Base-by-base conservation (phyloP, 2,888 invertebrate species). In the Pseudoips prasinana region DNA sequence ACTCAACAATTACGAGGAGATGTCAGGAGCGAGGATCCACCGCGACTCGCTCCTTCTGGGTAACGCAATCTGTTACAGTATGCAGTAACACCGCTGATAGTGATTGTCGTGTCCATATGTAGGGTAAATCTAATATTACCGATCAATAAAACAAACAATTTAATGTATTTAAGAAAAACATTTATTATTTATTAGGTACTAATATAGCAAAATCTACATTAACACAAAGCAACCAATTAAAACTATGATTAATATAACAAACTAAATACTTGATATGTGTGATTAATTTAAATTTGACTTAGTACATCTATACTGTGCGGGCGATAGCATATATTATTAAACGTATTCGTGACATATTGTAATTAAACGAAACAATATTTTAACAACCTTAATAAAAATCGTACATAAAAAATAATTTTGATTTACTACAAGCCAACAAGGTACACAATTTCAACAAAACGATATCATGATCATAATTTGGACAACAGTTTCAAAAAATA, bases 401-500 rank as follows among this genome's bases (percentile, higher is more conserved):
- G 58, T 67, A 60, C 69, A 78, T 70, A 81, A 80, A 80, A 20
- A 81, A 83, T 74, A 82, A 82, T 81, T 84, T 82, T 71, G 79
- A 75, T 20, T 5, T 7, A 14, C 14, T 14, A 14, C 14, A 14
- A 2, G 14, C 14, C 14, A 14, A 14, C n/a, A n/a, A 58, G 52
- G 58, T 72, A 74, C 73, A 73, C 64, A 73, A 68, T 70, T 73
- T 69, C 56, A 77, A 79, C 71, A 76, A 70, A 81, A 74, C 47
- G 53, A 64, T 64, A 62, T 63, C 73, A 74, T 67, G 73, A 77
- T 73, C 64, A 68, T 58, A 73, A 78, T 82, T 82, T 79, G 73
- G 83, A 83, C 77, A 84, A 84, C 79, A 85, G 80, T 86, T 82
- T 85, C 82, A 79, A 86, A 85, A 86, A 85, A 83, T 84, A 85